A percentile compares a stretch with the other conserved stretches of the same genome.
phyloP scores from a whole-genome alignment of 2,888 invertebrate genomes.

The Mactromeris polynyma region DNA sequence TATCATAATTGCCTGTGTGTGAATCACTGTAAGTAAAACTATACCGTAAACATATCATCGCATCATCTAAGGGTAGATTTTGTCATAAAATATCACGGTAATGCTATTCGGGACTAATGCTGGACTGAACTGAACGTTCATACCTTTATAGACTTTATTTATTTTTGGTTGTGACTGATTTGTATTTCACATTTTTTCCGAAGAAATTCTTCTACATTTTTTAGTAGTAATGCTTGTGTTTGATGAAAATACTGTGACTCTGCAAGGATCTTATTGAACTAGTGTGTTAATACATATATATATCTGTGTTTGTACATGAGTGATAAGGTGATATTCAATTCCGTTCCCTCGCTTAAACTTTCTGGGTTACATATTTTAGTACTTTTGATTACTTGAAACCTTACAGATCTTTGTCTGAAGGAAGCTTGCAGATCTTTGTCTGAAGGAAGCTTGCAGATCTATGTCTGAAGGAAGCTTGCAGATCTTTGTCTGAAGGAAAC shows the following conservation, averaged over 20 bases:
- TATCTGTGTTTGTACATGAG: not conserved
- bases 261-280: not conserved
- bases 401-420: not conserved
- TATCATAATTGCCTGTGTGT: not conserved
- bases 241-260: not conserved
- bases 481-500: no score
- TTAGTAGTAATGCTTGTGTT: not conserved
- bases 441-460: no score
- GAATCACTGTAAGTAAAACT: not conserved
- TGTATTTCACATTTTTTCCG: not conserved
- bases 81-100: conserved; percentile 6
- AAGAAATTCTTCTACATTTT: not conserved
- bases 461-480: no score
- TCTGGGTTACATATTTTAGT: not conserved
- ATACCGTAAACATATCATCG: conserved; percentile 4
- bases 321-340: not conserved
- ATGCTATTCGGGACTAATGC: not conserved
- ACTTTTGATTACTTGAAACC: not conserved
- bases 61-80: not conserved
- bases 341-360: not conserved
- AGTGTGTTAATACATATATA: not conserved
- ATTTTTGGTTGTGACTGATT: conserved; percentile 23
- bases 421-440: not conserved
- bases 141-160: not conserved
- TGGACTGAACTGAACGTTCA: not conserved